Evolutionary conservation across 1,140 invertebrate species (phyloP).

Genomic region (Geopemphigus sp.): DNA sequence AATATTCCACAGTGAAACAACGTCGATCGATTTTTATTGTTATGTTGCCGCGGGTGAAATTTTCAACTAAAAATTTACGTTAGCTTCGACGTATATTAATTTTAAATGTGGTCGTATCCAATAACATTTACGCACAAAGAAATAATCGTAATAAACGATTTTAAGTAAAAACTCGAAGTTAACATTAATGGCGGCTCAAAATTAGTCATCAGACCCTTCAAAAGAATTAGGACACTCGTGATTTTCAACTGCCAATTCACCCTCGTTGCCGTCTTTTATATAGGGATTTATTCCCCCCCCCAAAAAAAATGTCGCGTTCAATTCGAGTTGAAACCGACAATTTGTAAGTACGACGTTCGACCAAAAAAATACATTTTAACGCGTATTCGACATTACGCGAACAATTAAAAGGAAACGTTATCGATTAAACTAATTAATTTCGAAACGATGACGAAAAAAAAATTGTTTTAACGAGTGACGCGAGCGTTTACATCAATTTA

Average conservation of each 20-base stretch:
- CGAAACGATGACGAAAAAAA: too few species aligned
- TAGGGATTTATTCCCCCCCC: neutral
- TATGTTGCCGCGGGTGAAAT: too few species aligned
- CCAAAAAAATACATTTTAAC: neutral
- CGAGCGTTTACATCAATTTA: too few species aligned
- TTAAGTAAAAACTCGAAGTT: too few species aligned
- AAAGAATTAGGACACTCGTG: conserved; percentile 3
- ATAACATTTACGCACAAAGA: too few species aligned
- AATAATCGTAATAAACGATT: too few species aligned
- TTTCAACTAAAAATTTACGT: too few species aligned
- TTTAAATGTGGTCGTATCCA: too few species aligned
- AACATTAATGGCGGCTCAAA: conserved; percentile 22
- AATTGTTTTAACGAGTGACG: too few species aligned
- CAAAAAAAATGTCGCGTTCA: conserved; percentile 18
- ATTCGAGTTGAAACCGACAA: conserved; percentile 6
- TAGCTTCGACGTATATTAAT: too few species aligned
- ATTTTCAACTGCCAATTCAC: neutral
- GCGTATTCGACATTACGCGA: neutral
- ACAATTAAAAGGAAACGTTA: neutral
- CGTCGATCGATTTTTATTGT: too few species aligned
- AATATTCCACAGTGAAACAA: too few species aligned
- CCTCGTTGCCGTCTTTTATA: neutral
- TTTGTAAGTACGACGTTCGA: neutral
- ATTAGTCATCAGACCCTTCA: neutral
- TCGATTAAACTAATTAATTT: conserved; percentile 23